A percentile compares a stretch with the other conserved stretches of the same genome.
Evolutionary conservation across 2,888 invertebrate genomes (phyloP).

Genomic region (Papilio protenor): DNA sequence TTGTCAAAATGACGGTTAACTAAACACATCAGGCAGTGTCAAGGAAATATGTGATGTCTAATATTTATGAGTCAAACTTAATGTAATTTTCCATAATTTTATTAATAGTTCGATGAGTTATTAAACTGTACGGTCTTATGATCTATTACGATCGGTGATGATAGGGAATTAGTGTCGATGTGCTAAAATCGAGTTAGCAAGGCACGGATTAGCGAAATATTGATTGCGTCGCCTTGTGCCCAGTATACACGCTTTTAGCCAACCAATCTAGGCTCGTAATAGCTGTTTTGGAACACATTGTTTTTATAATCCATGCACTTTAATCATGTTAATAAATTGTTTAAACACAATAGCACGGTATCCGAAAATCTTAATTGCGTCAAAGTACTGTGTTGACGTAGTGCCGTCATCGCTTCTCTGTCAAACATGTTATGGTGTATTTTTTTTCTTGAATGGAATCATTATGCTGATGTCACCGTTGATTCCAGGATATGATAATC

Average conservation of each 20-base stretch:
- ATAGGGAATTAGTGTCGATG: constrained; percentile 76
- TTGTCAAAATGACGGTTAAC: too few relatives aligned
- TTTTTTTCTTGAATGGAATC: constrained; percentile 65
- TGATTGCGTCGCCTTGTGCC: constrained; percentile 72
- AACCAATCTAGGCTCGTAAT: constrained; percentile 71
- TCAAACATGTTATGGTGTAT: constrained; percentile 67
- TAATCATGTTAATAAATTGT: constrained; percentile 68
- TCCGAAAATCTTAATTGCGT: constrained; percentile 68
- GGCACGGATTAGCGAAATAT: constrained; percentile 71
- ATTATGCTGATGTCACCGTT: constrained; percentile 75
- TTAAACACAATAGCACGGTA: constrained; percentile 61
- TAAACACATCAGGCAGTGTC: background rate
- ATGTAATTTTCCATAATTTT: background rate
- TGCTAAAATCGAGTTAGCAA: constrained; percentile 74
- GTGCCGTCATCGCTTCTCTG: constrained; percentile 73
- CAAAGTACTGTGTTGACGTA: constrained; percentile 66
- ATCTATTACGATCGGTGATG: constrained; percentile 62
- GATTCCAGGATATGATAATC: constrained; percentile 73
- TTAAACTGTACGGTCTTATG: constrained; percentile 44
- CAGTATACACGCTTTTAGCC: constrained; percentile 71
- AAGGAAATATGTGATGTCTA: background rate
- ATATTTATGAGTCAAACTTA: background rate
- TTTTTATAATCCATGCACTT: constrained; percentile 75
- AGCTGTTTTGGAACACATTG: constrained; percentile 71
- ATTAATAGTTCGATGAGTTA: constrained; percentile 17